Conservation (phyloP, 2,797 vertebrate genomes). For the Falco biarmicus region DNA sequence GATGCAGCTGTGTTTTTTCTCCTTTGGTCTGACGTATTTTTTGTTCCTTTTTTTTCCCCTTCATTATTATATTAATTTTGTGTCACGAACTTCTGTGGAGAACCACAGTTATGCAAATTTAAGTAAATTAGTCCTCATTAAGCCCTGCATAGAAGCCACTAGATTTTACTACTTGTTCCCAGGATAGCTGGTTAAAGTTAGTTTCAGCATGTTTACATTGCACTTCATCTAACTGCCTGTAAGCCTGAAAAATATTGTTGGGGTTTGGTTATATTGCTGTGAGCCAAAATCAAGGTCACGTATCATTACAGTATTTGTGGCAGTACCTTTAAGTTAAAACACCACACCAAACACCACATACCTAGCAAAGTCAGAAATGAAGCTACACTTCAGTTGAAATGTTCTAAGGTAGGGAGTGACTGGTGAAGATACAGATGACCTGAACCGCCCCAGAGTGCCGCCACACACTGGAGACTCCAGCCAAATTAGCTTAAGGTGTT, state of each 20-base stretch:
- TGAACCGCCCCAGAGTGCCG: neutral
- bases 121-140: neutral
- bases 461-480: neutral
- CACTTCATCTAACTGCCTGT: neutral
- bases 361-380: neutral
- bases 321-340: neutral
- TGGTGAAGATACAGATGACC: neutral
- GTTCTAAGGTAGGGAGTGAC: neutral
- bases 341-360: neutral
- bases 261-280: neutral
- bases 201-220: neutral
- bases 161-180: neutral
- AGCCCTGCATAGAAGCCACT: neutral
- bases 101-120: neutral
- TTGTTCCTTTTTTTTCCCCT: neutral
- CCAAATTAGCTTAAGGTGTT: neutral
- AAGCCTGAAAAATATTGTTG: neutral
- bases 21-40: neutral
- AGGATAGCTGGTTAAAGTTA: neutral
- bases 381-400: neutral
- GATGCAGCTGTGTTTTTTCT: neutral
- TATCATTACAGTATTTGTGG: neutral
- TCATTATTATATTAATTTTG: neutral
- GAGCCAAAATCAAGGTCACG: neutral
- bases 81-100: neutral